Conservation (phyloP, 2,888 invertebrate species). For the Bhutanitis thaidina region DNA sequence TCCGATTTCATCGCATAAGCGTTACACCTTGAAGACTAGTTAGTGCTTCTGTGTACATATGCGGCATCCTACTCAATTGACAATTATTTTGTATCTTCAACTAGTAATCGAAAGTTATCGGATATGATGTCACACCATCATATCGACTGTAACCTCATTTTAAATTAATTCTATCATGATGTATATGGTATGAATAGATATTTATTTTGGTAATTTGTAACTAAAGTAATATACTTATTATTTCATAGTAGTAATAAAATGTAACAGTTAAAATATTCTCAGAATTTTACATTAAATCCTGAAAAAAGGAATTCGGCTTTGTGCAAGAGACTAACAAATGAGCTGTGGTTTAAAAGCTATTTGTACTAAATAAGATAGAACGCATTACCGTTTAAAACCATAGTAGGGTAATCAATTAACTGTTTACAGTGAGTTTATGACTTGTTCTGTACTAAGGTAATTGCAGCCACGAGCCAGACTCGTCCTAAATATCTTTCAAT, state of each 20-base stretch:
- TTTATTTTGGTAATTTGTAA: no score
- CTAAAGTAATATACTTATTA: no score
- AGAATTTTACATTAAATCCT: neutral
- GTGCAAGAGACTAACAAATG: neutral
- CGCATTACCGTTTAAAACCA: neutral
- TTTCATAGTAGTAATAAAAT: neutral
- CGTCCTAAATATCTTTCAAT: constrained; percentile 47
- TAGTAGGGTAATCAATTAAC: constrained; percentile 19
- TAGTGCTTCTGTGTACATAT: no score
- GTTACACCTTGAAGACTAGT: no score
- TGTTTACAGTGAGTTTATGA: constrained; percentile 34
- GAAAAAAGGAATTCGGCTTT: neutral
- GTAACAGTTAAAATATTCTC: neutral
- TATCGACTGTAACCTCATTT: no score
- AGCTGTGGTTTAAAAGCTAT: neutral
- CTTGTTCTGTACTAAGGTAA: constrained; percentile 39
- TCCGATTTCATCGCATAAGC: no score
- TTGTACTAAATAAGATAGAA: constrained; percentile 7
- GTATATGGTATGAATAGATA: no score
- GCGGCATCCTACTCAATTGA: no score
- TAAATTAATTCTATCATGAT: no score
- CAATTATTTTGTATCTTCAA: no score
- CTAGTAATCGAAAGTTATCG: no score
- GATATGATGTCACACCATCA: no score
- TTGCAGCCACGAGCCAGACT: constrained; percentile 38